Conservation (phyloP, 2,113 vertebrate species). For the Eubucco bourcierii region DNA sequence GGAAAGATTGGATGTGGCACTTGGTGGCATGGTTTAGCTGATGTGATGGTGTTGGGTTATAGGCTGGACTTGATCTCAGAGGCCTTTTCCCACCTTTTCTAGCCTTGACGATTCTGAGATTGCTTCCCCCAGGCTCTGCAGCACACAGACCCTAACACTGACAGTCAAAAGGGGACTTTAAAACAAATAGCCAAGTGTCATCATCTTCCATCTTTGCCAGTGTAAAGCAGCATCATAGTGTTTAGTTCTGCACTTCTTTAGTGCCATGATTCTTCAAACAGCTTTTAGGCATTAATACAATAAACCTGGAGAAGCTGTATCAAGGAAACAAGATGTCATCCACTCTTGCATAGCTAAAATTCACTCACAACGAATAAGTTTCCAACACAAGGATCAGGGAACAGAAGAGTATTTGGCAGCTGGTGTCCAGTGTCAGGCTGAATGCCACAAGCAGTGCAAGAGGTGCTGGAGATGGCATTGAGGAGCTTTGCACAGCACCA, state of each 20-base stretch:
- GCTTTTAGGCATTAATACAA: neutral
- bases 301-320: neutral
- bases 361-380: neutral
- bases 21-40: no score
- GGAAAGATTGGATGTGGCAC: no score
- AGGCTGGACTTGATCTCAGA: no score
- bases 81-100: no score
- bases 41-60: no score
- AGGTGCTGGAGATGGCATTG: neutral
- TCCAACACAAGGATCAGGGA: neutral
- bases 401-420: neutral
- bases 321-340: neutral
- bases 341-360: neutral
- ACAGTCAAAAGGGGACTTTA: neutral
- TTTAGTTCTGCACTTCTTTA: neutral
- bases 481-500: neutral
- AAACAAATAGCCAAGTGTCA: neutral
- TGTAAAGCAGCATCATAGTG: neutral
- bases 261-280: neutral
- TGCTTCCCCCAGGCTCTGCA: neutral
- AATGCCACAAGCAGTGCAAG: neutral
- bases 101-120: no score
- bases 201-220: neutral
- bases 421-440: accelerated
- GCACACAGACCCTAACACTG: neutral